These are phyloP conservation scores for Clunio marinus DNA, from an alignment of 2,888 invertebrate species.

Conservation along the genomic window DNA sequence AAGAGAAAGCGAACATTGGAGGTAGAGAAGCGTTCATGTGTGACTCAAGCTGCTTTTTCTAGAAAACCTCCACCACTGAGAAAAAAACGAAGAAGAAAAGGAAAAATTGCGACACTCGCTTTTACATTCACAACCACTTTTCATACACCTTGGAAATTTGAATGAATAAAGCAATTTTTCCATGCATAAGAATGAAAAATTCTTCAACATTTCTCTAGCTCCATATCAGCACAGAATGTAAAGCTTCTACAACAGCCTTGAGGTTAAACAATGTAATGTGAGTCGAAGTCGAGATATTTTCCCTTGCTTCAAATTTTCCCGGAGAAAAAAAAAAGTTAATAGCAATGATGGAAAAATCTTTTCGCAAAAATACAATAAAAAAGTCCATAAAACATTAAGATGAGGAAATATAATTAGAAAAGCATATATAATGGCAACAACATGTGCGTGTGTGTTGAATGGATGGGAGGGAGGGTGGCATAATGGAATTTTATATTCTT, in stretches of 20 bases:
- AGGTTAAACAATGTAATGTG: not conserved
- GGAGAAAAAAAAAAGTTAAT: constrained; percentile 12
- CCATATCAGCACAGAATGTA: not conserved
- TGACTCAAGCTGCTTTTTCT: too few species aligned
- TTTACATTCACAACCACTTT: not conserved
- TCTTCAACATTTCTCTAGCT: not conserved
- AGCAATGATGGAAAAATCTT: constrained; percentile 5
- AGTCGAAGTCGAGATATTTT: not conserved
- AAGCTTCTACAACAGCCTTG: not conserved
- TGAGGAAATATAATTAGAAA: constrained; percentile 21
- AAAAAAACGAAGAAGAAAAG: too few species aligned
- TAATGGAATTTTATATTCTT: constrained; percentile 19
- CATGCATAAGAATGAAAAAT: not conserved
- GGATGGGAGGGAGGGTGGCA: constrained; percentile 12
- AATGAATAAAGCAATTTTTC: not conserved
- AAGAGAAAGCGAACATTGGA: constrained; percentile 1
- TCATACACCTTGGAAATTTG: not conserved
- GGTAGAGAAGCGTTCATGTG: too few species aligned
- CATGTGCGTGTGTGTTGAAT: not conserved
- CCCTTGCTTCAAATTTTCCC: not conserved
- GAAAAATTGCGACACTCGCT: not conserved
- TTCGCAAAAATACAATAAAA: constrained; percentile 11
- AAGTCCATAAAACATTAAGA: constrained; percentile 8
- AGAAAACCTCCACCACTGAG: not conserved
- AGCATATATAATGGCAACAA: constrained; percentile 15